Evolutionary conservation across 2,888 invertebrate species (phyloP), one percentile per base, ranked within the genome.

Genomic region (Melolontha melolontha): DNA sequence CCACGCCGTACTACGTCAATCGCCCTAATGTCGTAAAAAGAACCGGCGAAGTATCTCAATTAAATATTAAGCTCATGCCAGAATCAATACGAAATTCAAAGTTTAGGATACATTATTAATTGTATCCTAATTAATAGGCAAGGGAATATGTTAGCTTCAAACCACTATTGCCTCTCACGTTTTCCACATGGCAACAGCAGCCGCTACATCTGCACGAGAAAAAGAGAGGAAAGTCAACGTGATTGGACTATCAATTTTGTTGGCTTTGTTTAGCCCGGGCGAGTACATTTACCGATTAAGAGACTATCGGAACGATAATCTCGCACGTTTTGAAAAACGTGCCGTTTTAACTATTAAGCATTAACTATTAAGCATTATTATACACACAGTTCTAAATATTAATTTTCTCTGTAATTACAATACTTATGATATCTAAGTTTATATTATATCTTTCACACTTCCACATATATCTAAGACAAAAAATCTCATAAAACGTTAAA

Each of bases 111-210:
- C 47, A 47, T 47, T 62, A 62, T 62, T 49, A 62, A 62, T 47
- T 11, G 47, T 29, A 29, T 11, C 47, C n/a, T 62, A 62, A 62
- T 62, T 62, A 62, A 47, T 39, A 62, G 59, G 16, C 40, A 14
- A 17, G 6, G 29, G 47, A 62, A 47, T 44, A 62, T 47, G 14
- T 27, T 42, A 16, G n/a, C n/a, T 2, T 29, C 44, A 34, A 29
- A 47, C 44, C 44, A 40, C 41, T 8, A 47, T 29, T 34, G 34
- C 2, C 34, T 34, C 6, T 29, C 7, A 34, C 59, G 44, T 27
- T 47, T 2, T 16, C 16, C 0, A 10, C 17, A 17, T 8, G 16
- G 39, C 14, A 29, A 8, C 10, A 14, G 14, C 34, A 44, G 34
- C 47, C 16, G 34, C 29, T 47, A 29, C 14, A 47, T 34, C 16